phyloP scores from a whole-genome alignment of 2,797 vertebrate species.

The Eulemur mongoz region DNA sequence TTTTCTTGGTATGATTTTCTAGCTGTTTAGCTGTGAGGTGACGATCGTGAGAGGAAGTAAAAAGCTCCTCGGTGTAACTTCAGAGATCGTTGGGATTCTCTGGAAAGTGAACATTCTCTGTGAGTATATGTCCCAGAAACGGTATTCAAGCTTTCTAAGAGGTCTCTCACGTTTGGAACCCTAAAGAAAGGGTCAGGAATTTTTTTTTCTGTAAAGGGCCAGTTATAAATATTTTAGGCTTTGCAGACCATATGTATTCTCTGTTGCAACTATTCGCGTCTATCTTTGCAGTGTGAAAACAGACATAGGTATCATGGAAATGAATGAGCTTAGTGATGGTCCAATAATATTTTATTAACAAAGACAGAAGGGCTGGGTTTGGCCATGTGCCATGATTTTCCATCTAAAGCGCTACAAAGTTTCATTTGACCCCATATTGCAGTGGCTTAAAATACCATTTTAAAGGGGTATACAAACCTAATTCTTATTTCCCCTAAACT shows the following conservation, averaged over 20 bases:
- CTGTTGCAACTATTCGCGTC: background rate
- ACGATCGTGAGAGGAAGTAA: background rate
- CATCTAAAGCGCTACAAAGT: background rate
- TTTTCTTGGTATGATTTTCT: background rate
- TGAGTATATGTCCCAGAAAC: background rate
- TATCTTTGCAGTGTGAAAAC: background rate
- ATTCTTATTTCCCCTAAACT: background rate
- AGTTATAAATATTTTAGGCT: background rate
- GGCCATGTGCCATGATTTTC: background rate
- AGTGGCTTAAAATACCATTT: background rate
- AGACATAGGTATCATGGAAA: background rate
- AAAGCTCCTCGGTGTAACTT: background rate
- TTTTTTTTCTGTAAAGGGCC: background rate
- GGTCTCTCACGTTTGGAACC: background rate
- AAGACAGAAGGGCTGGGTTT: background rate
- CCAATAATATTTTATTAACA: background rate
- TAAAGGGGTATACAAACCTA: background rate
- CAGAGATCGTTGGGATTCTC: background rate
- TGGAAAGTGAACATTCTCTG: background rate
- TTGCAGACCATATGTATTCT: background rate
- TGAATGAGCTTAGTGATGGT: background rate
- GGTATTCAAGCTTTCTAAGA: background rate
- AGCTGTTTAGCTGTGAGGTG: background rate
- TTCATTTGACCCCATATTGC: background rate
- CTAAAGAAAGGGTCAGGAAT: too few relatives aligned